Percentiles rank a stretch among this genome's conserved stretches.
Evolutionary conservation across 2,797 vertebrate species (phyloP).

Genomic region (Vultur gryphus): DNA sequence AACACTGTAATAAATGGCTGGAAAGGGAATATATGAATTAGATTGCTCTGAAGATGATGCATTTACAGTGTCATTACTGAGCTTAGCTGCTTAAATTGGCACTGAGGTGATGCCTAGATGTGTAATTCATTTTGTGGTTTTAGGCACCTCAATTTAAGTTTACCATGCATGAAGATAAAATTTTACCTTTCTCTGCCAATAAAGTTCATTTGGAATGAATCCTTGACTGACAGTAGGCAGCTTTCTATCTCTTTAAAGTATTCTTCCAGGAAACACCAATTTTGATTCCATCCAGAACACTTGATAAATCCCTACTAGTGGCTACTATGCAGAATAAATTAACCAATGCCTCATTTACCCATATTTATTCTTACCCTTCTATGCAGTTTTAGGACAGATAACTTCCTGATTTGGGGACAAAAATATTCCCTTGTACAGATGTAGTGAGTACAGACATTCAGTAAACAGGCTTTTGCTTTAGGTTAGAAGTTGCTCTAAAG

Average conservation of each 20-base stretch:
- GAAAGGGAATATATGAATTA: conserved; percentile 27
- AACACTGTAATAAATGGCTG: background rate
- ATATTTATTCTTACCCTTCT: background rate
- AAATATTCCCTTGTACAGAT: background rate
- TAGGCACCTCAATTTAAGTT: background rate
- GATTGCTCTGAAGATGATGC: conserved; percentile 26
- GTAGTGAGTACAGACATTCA: background rate
- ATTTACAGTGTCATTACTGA: conserved; percentile 2
- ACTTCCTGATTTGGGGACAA: background rate
- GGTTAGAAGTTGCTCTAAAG: background rate
- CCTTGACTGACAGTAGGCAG: background rate
- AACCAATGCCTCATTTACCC: background rate
- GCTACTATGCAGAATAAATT: background rate
- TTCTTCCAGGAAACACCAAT: background rate
- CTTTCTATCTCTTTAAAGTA: background rate
- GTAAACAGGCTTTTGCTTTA: background rate
- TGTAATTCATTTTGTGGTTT: conserved; percentile 37
- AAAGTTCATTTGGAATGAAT: background rate
- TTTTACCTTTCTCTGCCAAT: conserved; percentile 27
- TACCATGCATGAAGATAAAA: conserved; percentile 19
- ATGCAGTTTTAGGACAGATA: background rate
- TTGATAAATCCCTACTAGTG: background rate
- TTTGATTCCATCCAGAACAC: background rate
- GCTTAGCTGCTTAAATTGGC: conserved; percentile 22
- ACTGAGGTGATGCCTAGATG: background rate